Evolutionary conservation across 2,888 invertebrate genomes (phyloP), one percentile per base, ranked within the genome.

Genomic region (Strigamia crassipes): DNA sequence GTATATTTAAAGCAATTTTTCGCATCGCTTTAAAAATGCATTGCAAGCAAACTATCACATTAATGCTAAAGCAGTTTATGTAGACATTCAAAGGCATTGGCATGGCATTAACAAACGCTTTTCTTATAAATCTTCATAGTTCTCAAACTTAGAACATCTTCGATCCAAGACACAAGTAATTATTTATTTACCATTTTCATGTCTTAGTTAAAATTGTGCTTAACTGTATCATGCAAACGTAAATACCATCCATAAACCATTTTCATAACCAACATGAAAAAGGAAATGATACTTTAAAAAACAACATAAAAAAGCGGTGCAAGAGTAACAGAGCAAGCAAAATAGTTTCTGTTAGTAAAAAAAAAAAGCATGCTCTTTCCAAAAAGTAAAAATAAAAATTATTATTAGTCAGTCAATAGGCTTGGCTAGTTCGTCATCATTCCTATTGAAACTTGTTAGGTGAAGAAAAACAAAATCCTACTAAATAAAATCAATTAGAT

Each of bases 331-430:
- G 46, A 46, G 15, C 46, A 18, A 2, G 10, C 56, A n/a, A 56
- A 56, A n/a, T 56, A 18, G n/a, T 56, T 56, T 18, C 9, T 6
- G 10, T 1, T 18, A 9, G n/a, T 18, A 56, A 18, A 56, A 82
- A 51, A 56, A 18, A 56, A 82, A 51, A n/a, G 31, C 21, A 79
- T 51, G 56, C 38, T 23, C 23, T 41, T 41, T 38, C n/a, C 34
- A 56, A 56, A 8, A 18, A 21, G 23, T n/a, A 82, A 73, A 82
- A 78, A 82, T 21, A 82, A 6, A 78, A 56, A 51, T 13, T 18
- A 61, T 73, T 73, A 73, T 73, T 73, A 73, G 73, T 73, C 56
- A 56, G 5, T 73, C 2, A 73, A 73, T 73, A 73, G 73, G 73
- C 73, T 73, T 73, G 73, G 73, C 73, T 73, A 73, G 15, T 73